Conservation (phyloP, 1,140 invertebrate genomes). For the Cydia fagiglandana region DNA sequence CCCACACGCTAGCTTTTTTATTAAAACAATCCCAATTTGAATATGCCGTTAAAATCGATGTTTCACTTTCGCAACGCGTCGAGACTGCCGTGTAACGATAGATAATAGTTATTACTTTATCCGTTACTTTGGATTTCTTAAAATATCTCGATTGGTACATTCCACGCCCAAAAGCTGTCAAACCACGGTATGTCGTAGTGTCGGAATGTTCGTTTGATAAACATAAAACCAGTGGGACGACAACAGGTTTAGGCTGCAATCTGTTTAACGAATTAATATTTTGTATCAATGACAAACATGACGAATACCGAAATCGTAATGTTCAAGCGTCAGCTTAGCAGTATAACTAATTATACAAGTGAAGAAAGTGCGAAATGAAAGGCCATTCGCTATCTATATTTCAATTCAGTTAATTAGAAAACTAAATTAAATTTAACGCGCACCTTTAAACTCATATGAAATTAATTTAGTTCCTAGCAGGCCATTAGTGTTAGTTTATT, state of each 20-base stretch:
- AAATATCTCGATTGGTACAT: constrained; percentile 17
- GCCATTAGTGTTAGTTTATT: not conserved
- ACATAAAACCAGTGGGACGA: constrained; percentile 19
- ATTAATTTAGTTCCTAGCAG: not conserved
- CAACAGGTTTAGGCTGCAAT: constrained; percentile 20
- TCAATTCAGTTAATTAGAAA: constrained; percentile 9
- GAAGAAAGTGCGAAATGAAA: constrained; percentile 11
- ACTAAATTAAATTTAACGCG: not conserved
- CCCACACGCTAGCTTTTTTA: constrained; percentile 45
- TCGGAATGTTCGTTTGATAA: constrained; percentile 28
- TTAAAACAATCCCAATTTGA: constrained; percentile 42
- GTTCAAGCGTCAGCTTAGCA: not conserved
- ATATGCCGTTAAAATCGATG: constrained; percentile 37
- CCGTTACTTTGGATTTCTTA: constrained; percentile 29
- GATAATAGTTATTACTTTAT: constrained; percentile 21
- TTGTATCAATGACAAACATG: constrained; percentile 1
- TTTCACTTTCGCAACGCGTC: constrained; percentile 30
- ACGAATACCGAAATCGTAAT: not conserved
- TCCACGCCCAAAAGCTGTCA: constrained; percentile 21
- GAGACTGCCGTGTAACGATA: constrained; percentile 25
- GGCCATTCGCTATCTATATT: not conserved
- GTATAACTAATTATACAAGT: not conserved
- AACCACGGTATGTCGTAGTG: constrained; percentile 16
- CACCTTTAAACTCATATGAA: not conserved
- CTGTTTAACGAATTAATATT: not conserved